Percentiles rank a stretch among this genome's conserved stretches.
phyloP scores from a whole-genome alignment of 2,797 vertebrate genomes.

The Phataginus tetradactyla region DNA sequence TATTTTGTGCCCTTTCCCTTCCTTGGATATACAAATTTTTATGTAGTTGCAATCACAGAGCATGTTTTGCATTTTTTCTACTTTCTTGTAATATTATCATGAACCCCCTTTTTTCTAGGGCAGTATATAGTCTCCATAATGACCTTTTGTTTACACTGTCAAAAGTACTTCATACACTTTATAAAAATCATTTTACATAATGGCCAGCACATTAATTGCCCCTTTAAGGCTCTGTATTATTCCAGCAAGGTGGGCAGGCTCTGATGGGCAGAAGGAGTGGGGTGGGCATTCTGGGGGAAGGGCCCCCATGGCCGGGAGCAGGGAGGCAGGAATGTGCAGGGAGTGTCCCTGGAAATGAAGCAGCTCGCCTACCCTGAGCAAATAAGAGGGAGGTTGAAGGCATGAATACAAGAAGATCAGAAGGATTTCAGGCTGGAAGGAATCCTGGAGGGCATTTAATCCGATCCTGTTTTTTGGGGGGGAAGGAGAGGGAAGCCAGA shows the following conservation, averaged over 20 bases:
- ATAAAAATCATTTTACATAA: neutral
- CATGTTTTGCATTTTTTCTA: neutral
- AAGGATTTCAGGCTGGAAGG: neutral
- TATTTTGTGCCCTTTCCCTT: neutral
- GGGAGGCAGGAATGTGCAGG: neutral
- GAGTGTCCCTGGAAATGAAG: conserved; percentile 4
- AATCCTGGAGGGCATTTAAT: neutral
- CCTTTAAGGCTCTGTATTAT: neutral
- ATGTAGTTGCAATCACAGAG: neutral
- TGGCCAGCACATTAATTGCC: neutral
- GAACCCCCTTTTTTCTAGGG: neutral
- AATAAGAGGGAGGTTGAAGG: neutral
- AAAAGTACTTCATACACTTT: neutral
- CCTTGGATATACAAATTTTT: neutral
- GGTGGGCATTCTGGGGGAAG: neutral
- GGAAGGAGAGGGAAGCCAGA: neutral
- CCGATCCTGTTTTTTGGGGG: neutral
- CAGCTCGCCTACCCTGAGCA: neutral
- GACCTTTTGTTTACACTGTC: neutral
- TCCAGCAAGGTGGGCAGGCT: neutral
- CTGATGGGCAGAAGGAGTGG: neutral
- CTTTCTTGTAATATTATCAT: neutral
- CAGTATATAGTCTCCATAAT: neutral
- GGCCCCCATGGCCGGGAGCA: neutral
- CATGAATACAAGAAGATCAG: neutral